phyloP scores from a whole-genome alignment of 2,888 invertebrate genomes.

The Ernsta delagoae region DNA sequence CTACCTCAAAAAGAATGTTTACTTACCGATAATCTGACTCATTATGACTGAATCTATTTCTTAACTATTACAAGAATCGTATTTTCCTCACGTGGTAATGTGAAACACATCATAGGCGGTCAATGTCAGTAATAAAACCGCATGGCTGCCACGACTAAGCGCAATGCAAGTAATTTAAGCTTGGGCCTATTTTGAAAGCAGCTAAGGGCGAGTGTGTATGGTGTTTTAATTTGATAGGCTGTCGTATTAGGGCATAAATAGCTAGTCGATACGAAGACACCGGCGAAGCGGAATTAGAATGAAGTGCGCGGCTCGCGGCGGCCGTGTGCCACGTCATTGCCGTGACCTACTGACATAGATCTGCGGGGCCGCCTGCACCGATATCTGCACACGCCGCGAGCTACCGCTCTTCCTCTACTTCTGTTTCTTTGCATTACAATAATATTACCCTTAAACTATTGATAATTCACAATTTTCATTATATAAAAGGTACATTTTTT shows the following conservation, averaged over 20 bases:
- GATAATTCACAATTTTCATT: neutral
- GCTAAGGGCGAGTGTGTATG: constrained; percentile 38
- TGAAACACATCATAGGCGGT: constrained; percentile 57
- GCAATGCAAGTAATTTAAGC: constrained; percentile 42
- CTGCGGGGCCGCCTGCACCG: constrained; percentile 81
- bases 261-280: constrained; percentile 61
- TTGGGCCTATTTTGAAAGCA: constrained; percentile 38
- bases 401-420: constrained; percentile 52
- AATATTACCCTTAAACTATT: neutral
- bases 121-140: constrained; percentile 66
- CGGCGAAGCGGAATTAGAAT: constrained; percentile 84
- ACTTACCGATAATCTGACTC: constrained; percentile 8
- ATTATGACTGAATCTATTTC: constrained; percentile 16
- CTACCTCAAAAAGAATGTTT: too few species aligned
- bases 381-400: constrained; percentile 52
- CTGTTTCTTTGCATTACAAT: constrained; percentile 55
- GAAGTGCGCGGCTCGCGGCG: constrained; percentile 79
- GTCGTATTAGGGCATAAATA: constrained; percentile 55
- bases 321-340: constrained; percentile 85
- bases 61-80: constrained; percentile 25
- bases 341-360: constrained; percentile 89
- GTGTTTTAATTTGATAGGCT: constrained; percentile 45
- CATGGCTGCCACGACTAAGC: constrained; percentile 39
- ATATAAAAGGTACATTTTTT: too few species aligned
- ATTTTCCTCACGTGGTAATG: constrained; percentile 29